Conservation (phyloP, 2,113 vertebrate species). For the Polypterus bichir region DNA sequence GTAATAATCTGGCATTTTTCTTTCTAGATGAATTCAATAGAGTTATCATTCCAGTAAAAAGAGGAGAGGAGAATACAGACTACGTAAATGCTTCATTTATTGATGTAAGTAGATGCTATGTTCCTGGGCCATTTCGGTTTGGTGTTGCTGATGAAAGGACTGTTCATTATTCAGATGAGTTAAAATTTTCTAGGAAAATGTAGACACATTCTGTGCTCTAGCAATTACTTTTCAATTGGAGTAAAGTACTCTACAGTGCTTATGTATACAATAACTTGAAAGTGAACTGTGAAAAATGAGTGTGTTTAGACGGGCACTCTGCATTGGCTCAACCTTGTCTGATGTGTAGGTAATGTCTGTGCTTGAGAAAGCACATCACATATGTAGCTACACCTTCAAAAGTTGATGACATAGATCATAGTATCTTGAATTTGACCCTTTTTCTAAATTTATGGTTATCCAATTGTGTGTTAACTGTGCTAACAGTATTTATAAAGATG, state of each 20-base stretch:
- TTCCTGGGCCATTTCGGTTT: background rate
- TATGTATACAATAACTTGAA: too few relatives aligned
- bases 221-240: too few relatives aligned
- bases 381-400: background rate
- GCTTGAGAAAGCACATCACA: background rate
- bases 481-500: too few relatives aligned
- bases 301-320: too few relatives aligned
- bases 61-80: conserved; percentile 93
- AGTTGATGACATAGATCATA: background rate
- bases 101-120: conserved; percentile 63
- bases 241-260: too few relatives aligned
- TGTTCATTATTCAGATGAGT: background rate
- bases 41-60: conserved; percentile 97
- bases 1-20: conserved; percentile 5
- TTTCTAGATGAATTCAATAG: conserved; percentile 89
- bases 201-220: too few relatives aligned
- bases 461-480: too few relatives aligned
- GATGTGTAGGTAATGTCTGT: background rate
- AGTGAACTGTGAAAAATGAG: too few relatives aligned
- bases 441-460: too few relatives aligned
- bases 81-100: conserved; percentile 95
- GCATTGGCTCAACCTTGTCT: too few relatives aligned
- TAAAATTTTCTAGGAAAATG: too few relatives aligned
- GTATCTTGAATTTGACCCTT: too few relatives aligned
- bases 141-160: background rate